Percentiles rank a stretch among this genome's conserved stretches.
Conservation (phyloP, 2,797 vertebrate genomes). For the Synanceia verrucosa region DNA sequence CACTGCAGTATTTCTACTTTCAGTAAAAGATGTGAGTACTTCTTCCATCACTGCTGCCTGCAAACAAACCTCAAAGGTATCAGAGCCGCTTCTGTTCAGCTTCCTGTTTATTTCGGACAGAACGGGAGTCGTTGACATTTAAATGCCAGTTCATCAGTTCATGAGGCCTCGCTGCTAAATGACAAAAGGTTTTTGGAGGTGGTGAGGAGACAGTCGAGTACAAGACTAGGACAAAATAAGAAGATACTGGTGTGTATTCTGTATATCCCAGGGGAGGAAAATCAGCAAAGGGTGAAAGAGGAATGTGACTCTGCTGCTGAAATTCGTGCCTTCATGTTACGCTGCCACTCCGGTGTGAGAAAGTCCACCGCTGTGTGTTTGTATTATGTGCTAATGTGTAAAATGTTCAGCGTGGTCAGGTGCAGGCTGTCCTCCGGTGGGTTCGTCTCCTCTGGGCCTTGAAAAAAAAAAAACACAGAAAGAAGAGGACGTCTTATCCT, state of each 20-base stretch:
- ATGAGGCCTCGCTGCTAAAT: not conserved
- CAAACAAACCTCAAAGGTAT: not conserved
- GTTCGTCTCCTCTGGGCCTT: conserved; percentile 44
- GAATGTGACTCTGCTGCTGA: conserved; percentile 48
- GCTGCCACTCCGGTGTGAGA: conserved; percentile 61
- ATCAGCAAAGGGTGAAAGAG: conserved; percentile 11
- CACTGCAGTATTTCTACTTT: not conserved
- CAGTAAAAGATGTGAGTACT: not conserved
- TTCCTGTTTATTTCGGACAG: not conserved
- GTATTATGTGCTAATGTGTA: conserved; percentile 8
- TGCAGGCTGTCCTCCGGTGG: conserved; percentile 39
- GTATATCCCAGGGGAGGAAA: not conserved
- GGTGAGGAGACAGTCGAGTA: not conserved
- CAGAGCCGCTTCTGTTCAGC: not conserved
- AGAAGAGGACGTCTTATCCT: conserved; percentile 32
- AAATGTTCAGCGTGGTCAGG: conserved; percentile 29
- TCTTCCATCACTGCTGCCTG: not conserved
- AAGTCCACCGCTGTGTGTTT: conserved; percentile 12
- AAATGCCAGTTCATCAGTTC: conserved; percentile 26
- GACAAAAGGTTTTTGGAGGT: conserved; percentile 10
- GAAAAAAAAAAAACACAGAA: conserved; percentile 35
- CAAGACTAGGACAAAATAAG: not conserved
- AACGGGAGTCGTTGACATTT: conserved; percentile 10
- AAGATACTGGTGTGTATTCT: not conserved
- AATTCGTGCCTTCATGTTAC: conserved; percentile 59